phyloP scores from a whole-genome alignment of 2,888 invertebrate genomes.

The Corythucha ciliata region DNA sequence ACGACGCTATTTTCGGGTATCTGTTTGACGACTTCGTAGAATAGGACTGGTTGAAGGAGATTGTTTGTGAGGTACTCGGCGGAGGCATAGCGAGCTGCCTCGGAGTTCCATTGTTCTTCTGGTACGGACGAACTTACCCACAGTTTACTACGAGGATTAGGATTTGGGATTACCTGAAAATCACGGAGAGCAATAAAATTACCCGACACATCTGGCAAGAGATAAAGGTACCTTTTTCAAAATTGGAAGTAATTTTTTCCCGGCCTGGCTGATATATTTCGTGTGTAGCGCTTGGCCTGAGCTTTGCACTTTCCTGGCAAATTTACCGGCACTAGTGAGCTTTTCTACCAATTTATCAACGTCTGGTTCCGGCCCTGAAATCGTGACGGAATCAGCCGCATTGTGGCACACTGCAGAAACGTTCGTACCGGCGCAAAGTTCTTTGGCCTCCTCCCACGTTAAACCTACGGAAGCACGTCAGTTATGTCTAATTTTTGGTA shows the following conservation, averaged over 20 bases:
- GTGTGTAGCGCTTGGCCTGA: constrained; percentile 92
- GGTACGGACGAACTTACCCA: constrained; percentile 96
- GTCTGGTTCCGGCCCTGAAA: constrained; percentile 74
- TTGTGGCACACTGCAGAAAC: constrained; percentile 98
- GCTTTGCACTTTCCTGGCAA: constrained; percentile 77
- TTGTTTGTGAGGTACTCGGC: constrained; percentile 95
- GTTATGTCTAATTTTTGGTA: too few species aligned
- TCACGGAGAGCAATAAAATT: too few species aligned
- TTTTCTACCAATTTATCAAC: constrained; percentile 60
- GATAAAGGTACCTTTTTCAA: too few species aligned
- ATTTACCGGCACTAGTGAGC: constrained; percentile 63
- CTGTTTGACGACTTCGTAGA: constrained; percentile 44
- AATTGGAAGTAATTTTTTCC: too few species aligned
- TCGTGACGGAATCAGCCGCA: constrained; percentile 82
- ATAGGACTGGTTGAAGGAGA: constrained; percentile 78
- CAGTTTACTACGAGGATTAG: constrained; percentile 64
- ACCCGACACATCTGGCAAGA: too few species aligned
- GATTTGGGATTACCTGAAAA: constrained; percentile 50
- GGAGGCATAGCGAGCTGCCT: constrained; percentile 71
- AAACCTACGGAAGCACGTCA: too few species aligned
- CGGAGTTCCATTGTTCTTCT: constrained; percentile 66
- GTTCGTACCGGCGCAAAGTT: too few species aligned
- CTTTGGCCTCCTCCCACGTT: constrained; percentile 75
- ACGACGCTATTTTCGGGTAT: constrained; percentile 81
- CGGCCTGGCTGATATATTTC: too few species aligned